phyloP scores from a whole-genome alignment of 1,140 invertebrate genomes.

The Drosophila bocki region DNA sequence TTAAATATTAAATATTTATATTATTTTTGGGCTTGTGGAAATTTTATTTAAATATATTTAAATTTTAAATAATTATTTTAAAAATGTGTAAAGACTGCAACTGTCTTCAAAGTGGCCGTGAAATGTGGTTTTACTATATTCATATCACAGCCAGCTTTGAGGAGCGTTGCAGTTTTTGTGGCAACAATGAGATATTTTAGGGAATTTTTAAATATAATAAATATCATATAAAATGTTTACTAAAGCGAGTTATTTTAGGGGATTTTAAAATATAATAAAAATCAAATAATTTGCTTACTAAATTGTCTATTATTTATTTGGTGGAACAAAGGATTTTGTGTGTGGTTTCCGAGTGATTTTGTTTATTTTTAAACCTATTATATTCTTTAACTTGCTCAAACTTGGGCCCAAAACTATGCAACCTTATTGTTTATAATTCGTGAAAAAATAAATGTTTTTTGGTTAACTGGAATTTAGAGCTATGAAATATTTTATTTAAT shows the following conservation, averaged over 20 bases:
- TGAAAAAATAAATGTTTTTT: not conserved
- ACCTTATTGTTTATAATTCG: not conserved
- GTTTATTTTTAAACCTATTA: not conserved
- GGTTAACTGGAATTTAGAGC: not conserved
- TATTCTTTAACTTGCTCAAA: not conserved
- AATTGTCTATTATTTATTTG: not conserved
- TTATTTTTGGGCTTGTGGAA: rapidly evolving
- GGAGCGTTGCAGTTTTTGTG: slow-evolving; percentile 86
- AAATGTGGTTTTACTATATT: slow-evolving; percentile 78
- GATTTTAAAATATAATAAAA: not conserved
- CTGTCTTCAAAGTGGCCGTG: slow-evolving; percentile 67
- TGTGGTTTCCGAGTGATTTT: not conserved
- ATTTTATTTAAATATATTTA: not conserved
- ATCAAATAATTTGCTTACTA: not conserved
- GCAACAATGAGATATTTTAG: not conserved
- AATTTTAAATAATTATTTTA: no score
- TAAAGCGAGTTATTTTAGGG: not conserved
- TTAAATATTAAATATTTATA: no score
- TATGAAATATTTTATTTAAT: not conserved
- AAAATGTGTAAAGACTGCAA: slow-evolving; percentile 32
- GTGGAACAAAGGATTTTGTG: not conserved
- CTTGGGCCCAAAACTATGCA: slow-evolving; percentile 11
- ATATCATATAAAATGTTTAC: no score
- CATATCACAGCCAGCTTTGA: slow-evolving; percentile 96
- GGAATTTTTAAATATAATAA: not conserved